Percentiles rank a stretch among this genome's conserved stretches.
phyloP scores from a whole-genome alignment of 1,140 invertebrate species.

The Rhynchophorus ferrugineus region DNA sequence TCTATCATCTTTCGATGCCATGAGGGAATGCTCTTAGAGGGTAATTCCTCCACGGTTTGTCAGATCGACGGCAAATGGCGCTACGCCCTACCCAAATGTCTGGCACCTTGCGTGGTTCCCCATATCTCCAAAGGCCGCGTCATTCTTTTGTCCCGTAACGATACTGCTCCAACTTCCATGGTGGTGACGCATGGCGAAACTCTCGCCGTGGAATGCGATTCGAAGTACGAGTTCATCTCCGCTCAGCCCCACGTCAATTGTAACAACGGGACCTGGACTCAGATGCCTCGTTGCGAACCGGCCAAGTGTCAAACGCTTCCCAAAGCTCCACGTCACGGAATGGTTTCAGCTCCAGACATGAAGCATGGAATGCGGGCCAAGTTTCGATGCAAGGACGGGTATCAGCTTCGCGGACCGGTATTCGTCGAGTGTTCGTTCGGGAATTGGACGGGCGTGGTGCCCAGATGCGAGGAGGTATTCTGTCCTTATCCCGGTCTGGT shows the following conservation, averaged over 20 bases:
- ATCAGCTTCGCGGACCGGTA: constrained; percentile 62
- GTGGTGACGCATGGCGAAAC: constrained; percentile 78
- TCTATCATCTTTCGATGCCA: constrained; percentile 91
- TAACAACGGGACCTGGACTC: constrained; percentile 93
- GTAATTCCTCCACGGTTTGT: constrained; percentile 82
- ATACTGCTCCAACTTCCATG: constrained; percentile 49
- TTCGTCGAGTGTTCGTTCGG: constrained; percentile 83
- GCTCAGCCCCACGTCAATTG: constrained; percentile 71
- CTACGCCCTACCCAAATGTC: constrained; percentile 80
- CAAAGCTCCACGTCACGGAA: constrained; percentile 77
- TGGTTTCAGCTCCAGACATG: constrained; percentile 92
- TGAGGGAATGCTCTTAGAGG: constrained; percentile 86
- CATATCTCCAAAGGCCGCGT: constrained; percentile 77
- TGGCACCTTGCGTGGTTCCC: constrained; percentile 86
- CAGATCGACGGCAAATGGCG: constrained; percentile 90
- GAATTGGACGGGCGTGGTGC: constrained; percentile 82
- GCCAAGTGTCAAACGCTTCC: constrained; percentile 77
- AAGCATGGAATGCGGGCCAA: constrained; percentile 89
- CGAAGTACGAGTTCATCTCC: constrained; percentile 78
- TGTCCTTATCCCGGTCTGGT: constrained; percentile 91
- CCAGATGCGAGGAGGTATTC: constrained; percentile 82
- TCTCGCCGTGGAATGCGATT: constrained; percentile 78
- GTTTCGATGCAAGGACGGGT: constrained; percentile 90
- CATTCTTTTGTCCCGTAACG: constrained; percentile 48
- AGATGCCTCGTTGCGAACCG: constrained; percentile 60